Evolutionary conservation across 1,140 invertebrate genomes (phyloP).

Genomic region (Mylabris phalerata): DNA sequence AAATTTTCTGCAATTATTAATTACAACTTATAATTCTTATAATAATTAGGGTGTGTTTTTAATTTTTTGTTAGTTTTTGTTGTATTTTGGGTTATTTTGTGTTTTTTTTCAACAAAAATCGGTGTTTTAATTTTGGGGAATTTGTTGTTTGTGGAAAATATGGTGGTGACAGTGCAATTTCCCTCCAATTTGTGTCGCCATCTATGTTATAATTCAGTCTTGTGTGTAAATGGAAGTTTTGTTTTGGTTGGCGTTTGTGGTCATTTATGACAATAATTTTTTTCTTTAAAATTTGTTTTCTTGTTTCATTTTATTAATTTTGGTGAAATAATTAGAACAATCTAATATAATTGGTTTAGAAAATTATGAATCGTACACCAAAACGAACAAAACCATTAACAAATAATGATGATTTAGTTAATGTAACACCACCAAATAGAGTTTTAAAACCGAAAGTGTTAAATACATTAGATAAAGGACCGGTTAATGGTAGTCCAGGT

Average conservation of each 20-base stretch:
- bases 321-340: conserved; percentile 4
- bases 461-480: conserved; percentile 34
- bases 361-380: conserved; percentile 37
- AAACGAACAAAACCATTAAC: conserved; percentile 32
- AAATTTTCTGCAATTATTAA: too few relatives aligned
- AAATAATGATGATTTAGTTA: conserved; percentile 25
- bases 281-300: too few relatives aligned
- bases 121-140: too few relatives aligned
- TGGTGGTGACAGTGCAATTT: conserved; percentile 8
- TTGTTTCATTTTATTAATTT: too few relatives aligned
- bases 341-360: conserved; percentile 16
- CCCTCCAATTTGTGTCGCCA: conserved; percentile 24
- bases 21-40: too few relatives aligned
- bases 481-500: conserved; percentile 33
- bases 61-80: too few relatives aligned
- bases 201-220: conserved; percentile 6
- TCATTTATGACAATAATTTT: too few relatives aligned
- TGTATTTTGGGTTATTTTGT: too few relatives aligned
- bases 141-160: not conserved
- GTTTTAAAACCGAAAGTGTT: conserved; percentile 28
- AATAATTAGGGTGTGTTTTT: too few relatives aligned
- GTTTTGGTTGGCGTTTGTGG: conserved; percentile 22
- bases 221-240: conserved; percentile 21
- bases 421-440: conserved; percentile 30
- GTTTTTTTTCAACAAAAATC: too few relatives aligned